Conservation (phyloP, 2,888 invertebrate species). For the Lycophotia porphyrea region DNA sequence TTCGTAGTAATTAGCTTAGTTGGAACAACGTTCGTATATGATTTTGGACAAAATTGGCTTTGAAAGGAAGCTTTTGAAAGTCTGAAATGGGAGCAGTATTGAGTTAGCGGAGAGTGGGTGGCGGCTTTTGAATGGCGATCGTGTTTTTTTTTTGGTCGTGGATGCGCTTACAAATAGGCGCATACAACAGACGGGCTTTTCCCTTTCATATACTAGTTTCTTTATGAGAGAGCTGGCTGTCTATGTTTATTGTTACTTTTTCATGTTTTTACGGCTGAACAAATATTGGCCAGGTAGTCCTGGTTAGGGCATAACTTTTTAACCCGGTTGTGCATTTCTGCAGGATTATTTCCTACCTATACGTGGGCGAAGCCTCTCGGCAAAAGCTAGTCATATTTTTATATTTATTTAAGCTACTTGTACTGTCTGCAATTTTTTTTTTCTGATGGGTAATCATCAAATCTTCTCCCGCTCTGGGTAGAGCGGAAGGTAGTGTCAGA, state of each 20-base stretch:
- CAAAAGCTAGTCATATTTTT: too few relatives aligned
- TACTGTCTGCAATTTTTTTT: too few relatives aligned
- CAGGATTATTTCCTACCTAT: too few relatives aligned
- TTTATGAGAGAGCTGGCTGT: not conserved
- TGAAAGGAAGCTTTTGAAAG: slow-evolving; percentile 29
- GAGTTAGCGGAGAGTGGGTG: slow-evolving; percentile 18
- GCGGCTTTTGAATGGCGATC: not conserved
- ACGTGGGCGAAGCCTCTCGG: too few relatives aligned
- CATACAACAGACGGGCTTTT: not conserved
- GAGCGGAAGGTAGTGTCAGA: too few relatives aligned
- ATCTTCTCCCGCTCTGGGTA: too few relatives aligned
- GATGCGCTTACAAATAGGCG: not conserved
- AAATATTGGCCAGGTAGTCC: too few relatives aligned
- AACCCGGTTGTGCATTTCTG: too few relatives aligned
- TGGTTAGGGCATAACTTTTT: too few relatives aligned
- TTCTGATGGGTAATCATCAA: too few relatives aligned
- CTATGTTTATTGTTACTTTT: not conserved
- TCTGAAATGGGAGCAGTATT: slow-evolving; percentile 19
- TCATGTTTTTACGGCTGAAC: not conserved
- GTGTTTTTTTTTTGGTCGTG: not conserved
- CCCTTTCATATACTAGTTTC: not conserved
- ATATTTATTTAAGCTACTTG: too few relatives aligned
- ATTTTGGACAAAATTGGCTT: slow-evolving; percentile 42
- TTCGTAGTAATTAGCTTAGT: slow-evolving; percentile 50
- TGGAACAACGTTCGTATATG: slow-evolving; percentile 26